Base-by-base conservation (phyloP, 1,140 invertebrate genomes). In the Zeugodacus cucurbitae region DNA sequence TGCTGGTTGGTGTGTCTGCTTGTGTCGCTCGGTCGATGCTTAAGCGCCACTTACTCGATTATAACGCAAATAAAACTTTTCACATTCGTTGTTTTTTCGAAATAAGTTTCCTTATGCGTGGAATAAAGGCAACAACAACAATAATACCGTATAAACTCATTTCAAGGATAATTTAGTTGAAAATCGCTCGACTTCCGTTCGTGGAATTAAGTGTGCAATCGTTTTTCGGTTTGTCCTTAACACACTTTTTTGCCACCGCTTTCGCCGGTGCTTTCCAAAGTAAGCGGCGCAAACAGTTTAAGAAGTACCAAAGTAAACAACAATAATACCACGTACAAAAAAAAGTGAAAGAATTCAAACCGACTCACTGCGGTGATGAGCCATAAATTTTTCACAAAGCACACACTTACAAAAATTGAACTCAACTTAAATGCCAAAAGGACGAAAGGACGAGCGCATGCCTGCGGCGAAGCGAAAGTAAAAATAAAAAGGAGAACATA, bases 131-230 rank as follows among this genome's bases (percentile, higher is more conserved):
- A 41, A 74, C 34, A 74, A 22, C 17, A 41, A 74, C 3, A 74
- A 3, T 62, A 41, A 74, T 22, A 20, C 11, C 4, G 3, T 41
- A 74, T n/a, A 41, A 37, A 44, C 70, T 74, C 37, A 74, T 74
- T 74, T 74, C 70, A 74, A 74, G 70, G 70, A 74, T 74, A 22
- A 74, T 74, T 74, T 74, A n/a, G 70, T 74, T 74, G 20, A 74
- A 74, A 74, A 74, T 74, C 70, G 70, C 34, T 44, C 32, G 37
- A 74, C 70, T 41, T 74, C 70, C 70, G 37, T 74, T 74, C 70
- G 29, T n/a, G 70, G 37, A 44, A 74, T 74, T 22, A 74, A 74
- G 37, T 41, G 37, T 74, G 70, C 34, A 74, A 74, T 22, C 67
- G 22, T 74, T 74, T 74, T 74, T 74, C 34, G 67, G 67, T 26